Evolutionary conservation across 2,888 invertebrate genomes (phyloP).

Genomic region (Bugulina stolonifera): DNA sequence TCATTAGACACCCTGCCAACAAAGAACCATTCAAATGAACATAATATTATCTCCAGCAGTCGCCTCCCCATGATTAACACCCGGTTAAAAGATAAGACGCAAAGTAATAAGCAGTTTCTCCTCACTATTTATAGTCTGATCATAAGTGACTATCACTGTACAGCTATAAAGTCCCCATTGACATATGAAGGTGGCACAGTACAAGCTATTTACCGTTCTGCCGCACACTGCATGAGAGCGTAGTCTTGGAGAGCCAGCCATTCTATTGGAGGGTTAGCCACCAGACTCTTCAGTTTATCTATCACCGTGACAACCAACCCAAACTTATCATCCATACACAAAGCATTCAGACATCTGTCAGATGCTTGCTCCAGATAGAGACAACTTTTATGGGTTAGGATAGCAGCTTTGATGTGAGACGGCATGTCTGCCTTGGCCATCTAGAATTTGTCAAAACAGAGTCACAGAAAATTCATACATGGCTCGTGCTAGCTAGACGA

Average conservation of each 20-base stretch:
- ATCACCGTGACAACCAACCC: background rate
- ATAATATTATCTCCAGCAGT: too few species aligned
- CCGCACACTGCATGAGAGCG: slow-evolving; percentile 4
- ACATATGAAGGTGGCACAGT: too few species aligned
- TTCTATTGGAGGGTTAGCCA: background rate
- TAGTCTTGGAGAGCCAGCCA: background rate
- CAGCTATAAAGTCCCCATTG: too few species aligned
- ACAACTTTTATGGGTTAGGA: slow-evolving; percentile 7
- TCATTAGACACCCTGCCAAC: background rate
- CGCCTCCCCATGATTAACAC: too few species aligned
- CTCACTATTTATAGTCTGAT: too few species aligned
- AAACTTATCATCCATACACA: background rate
- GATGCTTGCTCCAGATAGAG: slow-evolving; percentile 1
- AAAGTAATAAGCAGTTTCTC: too few species aligned
- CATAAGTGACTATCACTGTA: too few species aligned
- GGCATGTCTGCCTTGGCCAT: background rate
- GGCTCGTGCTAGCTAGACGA: too few species aligned
- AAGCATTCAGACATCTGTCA: background rate
- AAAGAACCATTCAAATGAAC: too few species aligned
- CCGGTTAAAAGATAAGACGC: too few species aligned
- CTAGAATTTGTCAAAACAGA: too few species aligned
- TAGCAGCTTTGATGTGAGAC: background rate
- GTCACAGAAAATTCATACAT: too few species aligned
- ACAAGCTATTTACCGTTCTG: background rate
- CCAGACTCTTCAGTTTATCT: background rate